A percentile compares a stretch with the other conserved stretches of the same genome.
These are phyloP conservation scores for Caenorhabditis sp. DNA, from an alignment of 2,888 invertebrate genomes.

Conservation along the genomic window DNA sequence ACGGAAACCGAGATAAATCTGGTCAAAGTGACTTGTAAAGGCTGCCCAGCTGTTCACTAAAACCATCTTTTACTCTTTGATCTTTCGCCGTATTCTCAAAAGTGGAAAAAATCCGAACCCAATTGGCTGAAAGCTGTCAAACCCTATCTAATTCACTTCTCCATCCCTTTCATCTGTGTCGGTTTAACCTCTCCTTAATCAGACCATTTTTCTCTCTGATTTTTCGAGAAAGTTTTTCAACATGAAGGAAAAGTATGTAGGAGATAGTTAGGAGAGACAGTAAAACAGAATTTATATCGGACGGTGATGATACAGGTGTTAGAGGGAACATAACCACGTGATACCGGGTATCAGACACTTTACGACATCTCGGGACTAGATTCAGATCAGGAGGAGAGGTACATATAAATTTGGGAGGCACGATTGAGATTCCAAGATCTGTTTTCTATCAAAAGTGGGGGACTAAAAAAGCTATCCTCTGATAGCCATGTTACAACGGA, in stretches of 20 bases:
- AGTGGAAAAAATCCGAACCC: not conserved
- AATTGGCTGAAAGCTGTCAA: conserved; percentile 28
- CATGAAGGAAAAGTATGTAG: too few relatives aligned
- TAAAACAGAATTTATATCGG: conserved; percentile 9
- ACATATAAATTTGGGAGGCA: not conserved
- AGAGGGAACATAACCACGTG: conserved; percentile 19
- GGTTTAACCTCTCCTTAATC: conserved; percentile 12
- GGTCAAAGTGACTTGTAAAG: too few relatives aligned
- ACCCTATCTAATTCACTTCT: conserved; percentile 37
- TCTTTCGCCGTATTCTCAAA: conserved; percentile 1
- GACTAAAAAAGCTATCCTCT: too few relatives aligned
- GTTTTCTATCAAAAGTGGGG: too few relatives aligned
- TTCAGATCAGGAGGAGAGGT: not conserved
- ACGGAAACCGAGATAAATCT: too few relatives aligned
- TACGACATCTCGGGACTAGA: conserved; percentile 21
- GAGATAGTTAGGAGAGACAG: not conserved
- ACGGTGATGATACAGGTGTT: conserved; percentile 2
- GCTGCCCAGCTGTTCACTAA: too few relatives aligned
- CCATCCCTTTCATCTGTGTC: not conserved
- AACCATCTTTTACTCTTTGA: conserved; percentile 36
- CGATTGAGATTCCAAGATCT: too few relatives aligned
- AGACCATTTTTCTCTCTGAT: conserved; percentile 29
- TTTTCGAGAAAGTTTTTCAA: conserved; percentile 24
- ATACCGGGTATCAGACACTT: conserved; percentile 7
- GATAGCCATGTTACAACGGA: too few relatives aligned